Percentiles rank a stretch among this genome's conserved stretches.
phyloP scores from a whole-genome alignment of 2,113 vertebrate species.

The Poecile atricapillus region DNA sequence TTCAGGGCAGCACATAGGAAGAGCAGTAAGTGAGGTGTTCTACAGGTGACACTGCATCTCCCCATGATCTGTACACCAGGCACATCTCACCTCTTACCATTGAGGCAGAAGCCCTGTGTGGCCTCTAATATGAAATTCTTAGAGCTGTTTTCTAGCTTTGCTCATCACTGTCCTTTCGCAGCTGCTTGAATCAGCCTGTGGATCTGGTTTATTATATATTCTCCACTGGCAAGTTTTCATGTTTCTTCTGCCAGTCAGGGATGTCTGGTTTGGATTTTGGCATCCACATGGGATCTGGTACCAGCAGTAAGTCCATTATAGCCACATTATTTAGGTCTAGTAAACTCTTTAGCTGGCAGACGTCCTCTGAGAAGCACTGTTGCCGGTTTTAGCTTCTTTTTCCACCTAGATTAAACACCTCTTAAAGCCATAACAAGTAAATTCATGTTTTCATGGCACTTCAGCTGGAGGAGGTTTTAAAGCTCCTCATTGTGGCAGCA shows the following conservation, averaged over 20 bases:
- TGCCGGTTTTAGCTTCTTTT: not conserved
- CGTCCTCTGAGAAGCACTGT: not conserved
- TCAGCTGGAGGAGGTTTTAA: conserved; percentile 5
- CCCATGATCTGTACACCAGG: rapidly evolving
- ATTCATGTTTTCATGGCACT: not conserved
- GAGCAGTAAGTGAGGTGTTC: not conserved
- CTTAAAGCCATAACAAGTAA: not conserved
- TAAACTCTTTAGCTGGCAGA: not conserved
- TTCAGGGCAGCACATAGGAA: not conserved
- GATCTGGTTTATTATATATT: not conserved
- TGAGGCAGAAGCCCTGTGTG: rapidly evolving
- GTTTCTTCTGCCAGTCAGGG: not conserved
- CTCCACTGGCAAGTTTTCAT: not conserved
- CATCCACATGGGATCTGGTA: not conserved
- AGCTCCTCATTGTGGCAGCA: not conserved
- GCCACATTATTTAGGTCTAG: not conserved
- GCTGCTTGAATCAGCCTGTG: not conserved
- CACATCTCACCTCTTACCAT: not conserved
- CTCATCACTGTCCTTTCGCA: not conserved
- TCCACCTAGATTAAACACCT: not conserved
- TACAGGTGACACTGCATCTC: not conserved
- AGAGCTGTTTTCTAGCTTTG: not conserved
- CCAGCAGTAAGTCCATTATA: not conserved
- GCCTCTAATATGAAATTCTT: not conserved
- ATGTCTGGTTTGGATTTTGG: not conserved